Evolutionary conservation across 2,113 vertebrate species (phyloP), one percentile per base, ranked within the genome.

Genomic region (Triplophysa tibetana): DNA sequence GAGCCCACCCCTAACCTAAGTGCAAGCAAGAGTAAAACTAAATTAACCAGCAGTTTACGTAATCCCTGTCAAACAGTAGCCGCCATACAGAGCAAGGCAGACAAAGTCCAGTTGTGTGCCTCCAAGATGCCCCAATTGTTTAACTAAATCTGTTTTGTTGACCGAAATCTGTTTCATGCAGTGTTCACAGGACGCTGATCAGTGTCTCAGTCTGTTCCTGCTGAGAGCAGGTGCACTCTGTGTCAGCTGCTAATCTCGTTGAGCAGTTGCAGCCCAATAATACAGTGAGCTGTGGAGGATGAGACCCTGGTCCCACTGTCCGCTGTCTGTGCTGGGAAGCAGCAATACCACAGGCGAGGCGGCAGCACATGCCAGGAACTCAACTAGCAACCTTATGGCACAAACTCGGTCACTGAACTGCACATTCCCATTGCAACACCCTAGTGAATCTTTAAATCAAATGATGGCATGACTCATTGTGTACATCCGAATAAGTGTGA

Each of bases 161-260:
- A 52, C 43, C 14, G 61, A n/a, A 50, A 75, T 75, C 60, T 29
- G 21, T 45, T 38, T 48, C 73, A 17, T n/a, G 11, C 19, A 63
- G 11, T 54, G 75, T 77, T 66, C 63, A 75, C 60, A 29, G 73
- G 29, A 63, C 41, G 56, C 29, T 4, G 60, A 64, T 48, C 29
- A 76, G 43, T 24, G 72, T 16, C 74, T 64, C 74, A 64, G 74
- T 52, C 60, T 65, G 74, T 64, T 24, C 48, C 62, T 5, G 26
- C 75, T 77, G 45, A 77, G 61, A 52, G 75, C 62, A 77, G 75
- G 62, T 77, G 75, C 74, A 38, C 24, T 54, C 43, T 52, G 45
- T 50, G 43, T 76, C 74, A 63, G 61, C 58, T 75, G 58, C 17
- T 65, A 50, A 77, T 65, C 75, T 38, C 75, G 66, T n/a, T 76